Evolutionary conservation across 2,797 vertebrate species (phyloP).

Genomic region (Odontamblyopus rebecca): DNA sequence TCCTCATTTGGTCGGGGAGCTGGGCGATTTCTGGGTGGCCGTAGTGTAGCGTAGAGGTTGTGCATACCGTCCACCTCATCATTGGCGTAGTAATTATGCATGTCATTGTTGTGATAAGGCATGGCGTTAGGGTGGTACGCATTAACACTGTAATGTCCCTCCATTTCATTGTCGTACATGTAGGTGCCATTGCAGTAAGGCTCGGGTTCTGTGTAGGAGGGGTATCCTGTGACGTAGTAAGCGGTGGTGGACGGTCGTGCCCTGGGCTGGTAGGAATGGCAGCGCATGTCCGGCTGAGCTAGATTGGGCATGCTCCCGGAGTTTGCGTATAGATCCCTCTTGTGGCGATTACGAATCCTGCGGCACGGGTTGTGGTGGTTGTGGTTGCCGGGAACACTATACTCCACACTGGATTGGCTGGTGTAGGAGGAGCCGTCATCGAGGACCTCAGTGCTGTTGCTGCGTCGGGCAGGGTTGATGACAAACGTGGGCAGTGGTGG

Average conservation of each 20-base stretch:
- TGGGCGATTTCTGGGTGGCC: slow-evolving; percentile 83
- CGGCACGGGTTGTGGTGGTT: slow-evolving; percentile 60
- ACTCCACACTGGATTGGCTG: slow-evolving; percentile 93
- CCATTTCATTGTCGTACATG: slow-evolving; percentile 86
- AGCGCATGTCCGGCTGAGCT: slow-evolving; percentile 82
- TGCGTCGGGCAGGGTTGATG: slow-evolving; percentile 80
- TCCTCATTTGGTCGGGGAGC: slow-evolving; percentile 77
- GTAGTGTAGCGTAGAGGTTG: slow-evolving; percentile 88
- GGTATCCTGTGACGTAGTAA: slow-evolving; percentile 87
- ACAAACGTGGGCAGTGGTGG: slow-evolving; percentile 70
- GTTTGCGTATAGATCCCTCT: slow-evolving; percentile 82
- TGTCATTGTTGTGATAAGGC: slow-evolving; percentile 75
- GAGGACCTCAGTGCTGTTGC: slow-evolving; percentile 94
- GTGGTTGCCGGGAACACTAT: slow-evolving; percentile 75
- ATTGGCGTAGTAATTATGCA: slow-evolving; percentile 77
- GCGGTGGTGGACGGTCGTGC: slow-evolving; percentile 81
- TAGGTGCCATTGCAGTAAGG: slow-evolving; percentile 80
- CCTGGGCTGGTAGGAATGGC: slow-evolving; percentile 73
- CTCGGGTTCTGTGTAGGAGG: slow-evolving; percentile 78
- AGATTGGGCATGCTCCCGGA: slow-evolving; percentile 97
- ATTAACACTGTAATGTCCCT: slow-evolving; percentile 92
- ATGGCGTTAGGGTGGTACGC: slow-evolving; percentile 72
- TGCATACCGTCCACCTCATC: slow-evolving; percentile 83
- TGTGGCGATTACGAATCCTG: slow-evolving; percentile 82
- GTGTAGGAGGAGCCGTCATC: slow-evolving; percentile 96